Conservation (phyloP, 2,888 invertebrate species). For the Noctua janthe region DNA sequence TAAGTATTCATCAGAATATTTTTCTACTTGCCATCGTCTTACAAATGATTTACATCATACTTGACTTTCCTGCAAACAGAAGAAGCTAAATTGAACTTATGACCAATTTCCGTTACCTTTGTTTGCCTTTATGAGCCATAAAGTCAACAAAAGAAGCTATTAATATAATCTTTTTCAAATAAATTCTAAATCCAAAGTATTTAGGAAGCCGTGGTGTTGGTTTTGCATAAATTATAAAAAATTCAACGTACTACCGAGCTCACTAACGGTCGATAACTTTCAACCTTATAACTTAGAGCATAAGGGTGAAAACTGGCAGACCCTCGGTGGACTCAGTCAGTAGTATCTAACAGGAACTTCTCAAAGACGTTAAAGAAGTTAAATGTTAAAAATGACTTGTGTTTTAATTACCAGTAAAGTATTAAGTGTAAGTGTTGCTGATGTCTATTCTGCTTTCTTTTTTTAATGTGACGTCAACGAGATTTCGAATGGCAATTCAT, state of each 20-base stretch:
- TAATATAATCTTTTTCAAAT: conserved; percentile 5
- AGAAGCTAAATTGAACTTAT: conserved; percentile 10
- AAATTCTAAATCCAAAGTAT: conserved; percentile 14
- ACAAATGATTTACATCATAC: background rate
- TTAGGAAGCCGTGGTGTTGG: background rate
- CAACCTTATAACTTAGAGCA: too few relatives aligned
- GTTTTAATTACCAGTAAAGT: background rate
- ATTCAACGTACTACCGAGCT: too few relatives aligned
- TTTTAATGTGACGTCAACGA: background rate
- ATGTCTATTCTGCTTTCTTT: background rate
- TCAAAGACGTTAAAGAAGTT: background rate
- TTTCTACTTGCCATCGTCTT: too few relatives aligned
- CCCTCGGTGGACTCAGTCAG: too few relatives aligned
- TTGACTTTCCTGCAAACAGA: background rate
- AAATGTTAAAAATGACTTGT: background rate
- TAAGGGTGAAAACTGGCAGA: too few relatives aligned
- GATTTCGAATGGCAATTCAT: background rate
- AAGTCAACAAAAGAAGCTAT: conserved; percentile 15
- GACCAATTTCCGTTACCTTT: conserved; percentile 30
- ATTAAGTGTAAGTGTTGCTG: background rate
- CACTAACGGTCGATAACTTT: background rate
- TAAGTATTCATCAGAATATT: too few relatives aligned
- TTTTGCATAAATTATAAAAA: conserved; percentile 30
- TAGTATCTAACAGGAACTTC: background rate
- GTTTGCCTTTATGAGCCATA: conserved; percentile 6